Conservation (phyloP, 1,140 invertebrate genomes). For the Nephotettix cincticeps region DNA sequence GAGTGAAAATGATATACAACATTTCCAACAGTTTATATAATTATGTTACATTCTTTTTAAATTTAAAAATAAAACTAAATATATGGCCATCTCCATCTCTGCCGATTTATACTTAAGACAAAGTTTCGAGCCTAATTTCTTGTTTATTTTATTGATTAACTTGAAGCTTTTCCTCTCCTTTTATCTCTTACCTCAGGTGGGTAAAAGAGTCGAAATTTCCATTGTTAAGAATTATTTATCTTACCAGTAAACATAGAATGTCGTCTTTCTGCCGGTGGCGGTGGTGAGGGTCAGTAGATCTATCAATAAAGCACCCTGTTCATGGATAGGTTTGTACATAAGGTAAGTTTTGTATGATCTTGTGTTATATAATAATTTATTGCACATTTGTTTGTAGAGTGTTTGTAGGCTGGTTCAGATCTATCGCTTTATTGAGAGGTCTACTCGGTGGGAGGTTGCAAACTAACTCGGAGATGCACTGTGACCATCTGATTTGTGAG, state of each 20-base stretch:
- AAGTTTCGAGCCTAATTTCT: conserved; percentile 11
- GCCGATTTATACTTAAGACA: conserved; percentile 19
- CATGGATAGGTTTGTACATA: conserved; percentile 8
- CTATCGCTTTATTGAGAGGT: conserved; percentile 22
- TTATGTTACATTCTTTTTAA: too few species aligned
- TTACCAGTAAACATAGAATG: too few species aligned
- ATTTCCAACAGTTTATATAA: too few species aligned
- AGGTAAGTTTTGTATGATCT: conserved; percentile 20
- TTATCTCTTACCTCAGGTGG: not conserved
- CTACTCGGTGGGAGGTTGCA: conserved; percentile 15
- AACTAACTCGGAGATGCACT: too few species aligned
- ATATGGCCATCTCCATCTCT: not conserved
- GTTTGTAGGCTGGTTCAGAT: conserved; percentile 19
- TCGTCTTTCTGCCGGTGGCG: too few species aligned
- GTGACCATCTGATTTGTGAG: too few species aligned
- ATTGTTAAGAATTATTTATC: too few species aligned
- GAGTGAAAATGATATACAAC: not conserved
- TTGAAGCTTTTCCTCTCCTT: not conserved
- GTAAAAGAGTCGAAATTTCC: too few species aligned
- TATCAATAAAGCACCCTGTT: conserved; percentile 15
- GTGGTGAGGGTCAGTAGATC: conserved; percentile 3
- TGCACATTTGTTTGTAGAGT: conserved; percentile 10
- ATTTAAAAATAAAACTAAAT: too few species aligned
- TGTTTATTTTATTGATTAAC: not conserved
- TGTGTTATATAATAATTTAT: not conserved